These are phyloP conservation scores for Drosophila affinis DNA, from an alignment of 2,888 invertebrate species.

Conservation along the genomic window DNA sequence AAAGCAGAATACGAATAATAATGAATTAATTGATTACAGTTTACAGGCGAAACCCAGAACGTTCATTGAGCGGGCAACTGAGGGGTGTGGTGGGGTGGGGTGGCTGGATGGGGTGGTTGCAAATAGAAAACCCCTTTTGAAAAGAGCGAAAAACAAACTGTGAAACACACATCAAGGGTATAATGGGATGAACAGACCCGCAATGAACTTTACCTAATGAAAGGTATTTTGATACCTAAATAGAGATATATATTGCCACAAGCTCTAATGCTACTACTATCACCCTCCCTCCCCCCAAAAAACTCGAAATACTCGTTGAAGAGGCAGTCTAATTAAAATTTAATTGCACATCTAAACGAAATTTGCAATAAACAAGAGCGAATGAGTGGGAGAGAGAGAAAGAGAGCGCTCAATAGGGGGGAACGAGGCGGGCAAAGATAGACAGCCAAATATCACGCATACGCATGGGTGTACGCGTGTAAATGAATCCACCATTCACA, in stretches of 20 bases:
- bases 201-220: slow-evolving; percentile 50
- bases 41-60: slow-evolving; percentile 51
- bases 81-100: no score
- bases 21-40: slow-evolving; percentile 76
- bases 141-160: no score
- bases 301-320: slow-evolving; percentile 33
- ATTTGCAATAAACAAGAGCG: slow-evolving; percentile 64
- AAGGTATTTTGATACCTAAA: slow-evolving; percentile 45
- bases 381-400: background rate
- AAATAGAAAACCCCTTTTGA: slow-evolving; percentile 33
- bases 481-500: slow-evolving; percentile 27
- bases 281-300: slow-evolving; percentile 10
- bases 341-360: slow-evolving; percentile 74
- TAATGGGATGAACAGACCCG: slow-evolving; percentile 38
- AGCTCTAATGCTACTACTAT: slow-evolving; percentile 4
- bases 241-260: slow-evolving; percentile 28
- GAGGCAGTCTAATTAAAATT: slow-evolving; percentile 75
- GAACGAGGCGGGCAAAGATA: slow-evolving; percentile 5
- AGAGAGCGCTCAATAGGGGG: slow-evolving; percentile 9
- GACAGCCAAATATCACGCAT: slow-evolving; percentile 38
- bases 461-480: slow-evolving; percentile 20
- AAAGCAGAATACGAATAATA: slow-evolving; percentile 71
- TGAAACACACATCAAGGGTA: slow-evolving; percentile 42
- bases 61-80: background rate
- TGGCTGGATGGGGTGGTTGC: background rate